Base-by-base conservation (phyloP, 2,797 vertebrate genomes). In the Furcifer pardalis region DNA sequence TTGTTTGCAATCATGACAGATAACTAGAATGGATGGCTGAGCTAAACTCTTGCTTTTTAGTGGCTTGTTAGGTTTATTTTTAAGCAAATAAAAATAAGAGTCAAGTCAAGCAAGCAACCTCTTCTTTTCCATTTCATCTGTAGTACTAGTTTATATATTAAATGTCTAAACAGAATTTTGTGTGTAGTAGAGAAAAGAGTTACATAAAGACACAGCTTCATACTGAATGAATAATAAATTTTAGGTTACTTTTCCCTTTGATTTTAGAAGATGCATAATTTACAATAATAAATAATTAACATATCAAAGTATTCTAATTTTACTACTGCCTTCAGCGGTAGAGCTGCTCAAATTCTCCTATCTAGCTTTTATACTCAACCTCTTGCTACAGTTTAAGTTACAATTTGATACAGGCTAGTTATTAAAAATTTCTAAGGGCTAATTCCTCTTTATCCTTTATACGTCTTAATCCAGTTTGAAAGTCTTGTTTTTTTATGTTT, bases 251-350 rank as follows among this genome's bases (percentile, higher is more conserved):
- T 94, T 87, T 90, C 87, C 93, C 91, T 95, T 90, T 95, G 91
- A 95, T 95, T 96, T 95, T 91, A 92, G 89, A 94, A 89, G 87
- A 94, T 94, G 83, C 85, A 95, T 95, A 95, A 95, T 95, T 96
- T 94, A 94, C 91, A 94, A 93, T 92, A 92, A 95, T 95, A 95
- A 96, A 96, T 94, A 95, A 95, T 96, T 94, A 95, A 95, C 94
- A 95, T 95, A 93, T 94, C 93, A 95, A 95, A 95, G 87, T 77
- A 84, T 92, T 94, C 83, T 91, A 93, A 94, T 95, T 94, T 94
- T 94, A 95, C 77, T 92, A 90, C 91, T 92, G 90, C 90, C 89
- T 94, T 92, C 89, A 94, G 91, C 88, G 90, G 52, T 88, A 91
- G 78, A 78, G 89, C 71, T 91, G 62, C 46, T 85, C 85, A 89